Percentiles rank a stretch among this genome's conserved stretches.
These are phyloP conservation scores for Teleogryllus occipitalis DNA, from an alignment of 1,140 invertebrate species.

Conservation along the genomic window DNA sequence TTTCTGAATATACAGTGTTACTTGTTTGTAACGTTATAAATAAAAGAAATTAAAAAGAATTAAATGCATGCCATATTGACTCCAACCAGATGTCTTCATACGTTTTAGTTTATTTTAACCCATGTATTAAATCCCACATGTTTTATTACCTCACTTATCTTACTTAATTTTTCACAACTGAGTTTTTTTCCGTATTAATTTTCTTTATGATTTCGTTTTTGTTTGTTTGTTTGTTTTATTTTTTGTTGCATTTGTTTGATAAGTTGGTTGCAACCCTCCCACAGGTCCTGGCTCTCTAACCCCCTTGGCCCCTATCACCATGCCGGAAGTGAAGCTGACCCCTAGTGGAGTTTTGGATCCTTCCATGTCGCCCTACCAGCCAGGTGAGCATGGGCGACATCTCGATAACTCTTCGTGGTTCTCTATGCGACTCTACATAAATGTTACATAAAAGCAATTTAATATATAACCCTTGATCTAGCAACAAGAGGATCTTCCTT, in stretches of 20 bases:
- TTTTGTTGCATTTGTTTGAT: constrained; percentile 22
- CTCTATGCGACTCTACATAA: background rate
- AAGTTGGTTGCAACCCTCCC: constrained; percentile 23
- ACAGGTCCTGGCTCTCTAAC: constrained; percentile 53
- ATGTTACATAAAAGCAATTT: background rate
- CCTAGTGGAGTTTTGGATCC: constrained; percentile 48
- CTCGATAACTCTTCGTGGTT: background rate
- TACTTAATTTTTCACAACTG: background rate
- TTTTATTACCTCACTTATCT: background rate
- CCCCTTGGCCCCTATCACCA: constrained; percentile 64
- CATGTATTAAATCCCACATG: too few species aligned
- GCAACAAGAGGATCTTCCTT: background rate
- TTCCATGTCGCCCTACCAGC: constrained; percentile 56
- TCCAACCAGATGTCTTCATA: too few species aligned
- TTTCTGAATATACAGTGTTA: too few species aligned
- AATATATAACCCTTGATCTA: too few species aligned
- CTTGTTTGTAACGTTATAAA: too few species aligned
- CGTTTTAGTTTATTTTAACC: too few species aligned
- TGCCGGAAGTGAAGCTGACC: constrained; percentile 65
- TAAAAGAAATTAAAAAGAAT: too few species aligned
- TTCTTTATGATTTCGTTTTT: constrained; percentile 20
- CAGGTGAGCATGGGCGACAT: constrained; percentile 29
- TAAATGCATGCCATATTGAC: too few species aligned
- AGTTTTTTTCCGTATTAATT: constrained; percentile 3
- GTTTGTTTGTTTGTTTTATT: constrained; percentile 23